Evolutionary conservation across 2,797 vertebrate genomes (phyloP).

Genomic region (Danio choprae): DNA sequence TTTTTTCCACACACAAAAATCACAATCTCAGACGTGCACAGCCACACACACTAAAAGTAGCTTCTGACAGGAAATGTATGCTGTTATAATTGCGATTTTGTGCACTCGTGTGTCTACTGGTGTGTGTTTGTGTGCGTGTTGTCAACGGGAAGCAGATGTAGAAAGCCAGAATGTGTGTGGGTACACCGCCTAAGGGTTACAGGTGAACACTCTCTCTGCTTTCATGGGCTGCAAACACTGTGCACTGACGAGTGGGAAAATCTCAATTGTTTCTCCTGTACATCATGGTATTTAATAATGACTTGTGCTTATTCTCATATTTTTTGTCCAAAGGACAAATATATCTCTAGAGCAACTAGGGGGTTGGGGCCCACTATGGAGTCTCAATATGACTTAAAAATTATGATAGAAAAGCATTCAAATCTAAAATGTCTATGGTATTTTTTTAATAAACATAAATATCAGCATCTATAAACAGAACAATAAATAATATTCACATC

Average conservation of each 20-base stretch:
- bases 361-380: neutral
- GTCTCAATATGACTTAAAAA: neutral
- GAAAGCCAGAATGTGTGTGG: slow-evolving; percentile 66
- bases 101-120: slow-evolving; percentile 68
- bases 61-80: slow-evolving; percentile 68
- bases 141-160: slow-evolving; percentile 48
- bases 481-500: too few species aligned
- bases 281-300: neutral
- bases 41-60: slow-evolving; percentile 65
- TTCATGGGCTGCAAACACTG: slow-evolving; percentile 61
- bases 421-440: too few species aligned
- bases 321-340: neutral
- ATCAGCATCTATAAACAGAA: too few species aligned
- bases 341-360: neutral
- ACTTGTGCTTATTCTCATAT: neutral
- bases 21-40: slow-evolving; percentile 28
- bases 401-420: neutral
- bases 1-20: slow-evolving; percentile 41
- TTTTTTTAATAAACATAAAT: too few species aligned
- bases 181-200: slow-evolving; percentile 63
- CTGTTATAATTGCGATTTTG: slow-evolving; percentile 78
- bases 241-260: slow-evolving; percentile 78
- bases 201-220: slow-evolving; percentile 83
- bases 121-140: slow-evolving; percentile 73
- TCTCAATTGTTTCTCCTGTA: neutral